These are phyloP conservation scores for Leptura quadrifasciata DNA, from an alignment of 2,888 invertebrate genomes.

Conservation along the genomic window DNA sequence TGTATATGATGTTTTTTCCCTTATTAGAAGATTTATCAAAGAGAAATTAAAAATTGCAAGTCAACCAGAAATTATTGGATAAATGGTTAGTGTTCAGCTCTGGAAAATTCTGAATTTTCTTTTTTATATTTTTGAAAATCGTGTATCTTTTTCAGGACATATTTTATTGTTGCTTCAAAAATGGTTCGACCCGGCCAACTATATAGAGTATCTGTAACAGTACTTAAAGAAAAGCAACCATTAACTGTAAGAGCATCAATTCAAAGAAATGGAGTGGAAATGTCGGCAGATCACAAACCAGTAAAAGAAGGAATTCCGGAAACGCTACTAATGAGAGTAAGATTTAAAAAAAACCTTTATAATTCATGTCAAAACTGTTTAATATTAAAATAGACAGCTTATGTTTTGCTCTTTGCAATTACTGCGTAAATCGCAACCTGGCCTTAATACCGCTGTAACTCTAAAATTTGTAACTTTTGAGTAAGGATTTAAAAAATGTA, in stretches of 20 bases:
- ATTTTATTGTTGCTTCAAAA: conserved; percentile 93
- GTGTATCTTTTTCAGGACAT: conserved; percentile 80
- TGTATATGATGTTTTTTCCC: too few species aligned
- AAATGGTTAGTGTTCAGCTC: too few species aligned
- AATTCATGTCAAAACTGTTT: background rate
- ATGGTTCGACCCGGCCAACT: conserved; percentile 94
- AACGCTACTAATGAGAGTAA: conserved; percentile 91
- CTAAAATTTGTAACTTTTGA: too few species aligned
- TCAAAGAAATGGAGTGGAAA: conserved; percentile 91
- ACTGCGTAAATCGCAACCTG: too few species aligned
- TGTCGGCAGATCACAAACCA: conserved; percentile 87
- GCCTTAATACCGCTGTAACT: too few species aligned
- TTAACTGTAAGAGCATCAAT: conserved; percentile 92
- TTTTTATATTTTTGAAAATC: conserved; percentile 23
- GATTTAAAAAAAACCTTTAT: conserved; percentile 52
- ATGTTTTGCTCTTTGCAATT: background rate
- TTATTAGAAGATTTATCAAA: too few species aligned
- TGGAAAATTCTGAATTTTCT: too few species aligned
- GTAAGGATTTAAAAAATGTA: too few species aligned
- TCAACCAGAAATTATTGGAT: too few species aligned
- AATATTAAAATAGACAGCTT: background rate
- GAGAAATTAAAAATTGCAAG: too few species aligned
- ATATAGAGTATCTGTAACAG: conserved; percentile 90
- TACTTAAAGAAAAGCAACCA: conserved; percentile 86
- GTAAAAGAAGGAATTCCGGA: conserved; percentile 92